These are phyloP conservation scores for Drosophila equinoxialis DNA, from an alignment of 1,140 invertebrate genomes.

Conservation along the genomic window DNA sequence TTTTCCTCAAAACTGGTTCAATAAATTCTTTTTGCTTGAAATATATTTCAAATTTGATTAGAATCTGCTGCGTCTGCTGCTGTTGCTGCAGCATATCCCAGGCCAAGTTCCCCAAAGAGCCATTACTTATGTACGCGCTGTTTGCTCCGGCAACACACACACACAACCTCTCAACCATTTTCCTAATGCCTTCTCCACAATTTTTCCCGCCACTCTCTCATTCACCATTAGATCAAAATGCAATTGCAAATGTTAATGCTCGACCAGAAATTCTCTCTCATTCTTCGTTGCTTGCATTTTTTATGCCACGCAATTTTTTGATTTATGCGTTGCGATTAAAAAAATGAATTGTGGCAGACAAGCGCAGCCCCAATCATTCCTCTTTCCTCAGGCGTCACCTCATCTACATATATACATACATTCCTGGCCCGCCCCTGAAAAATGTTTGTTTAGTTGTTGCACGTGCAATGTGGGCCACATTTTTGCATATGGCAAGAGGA, in stretches of 20 bases:
- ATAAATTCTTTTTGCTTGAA: slow-evolving; percentile 13
- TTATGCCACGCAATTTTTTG: slow-evolving; percentile 65
- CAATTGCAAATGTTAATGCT: slow-evolving; percentile 35
- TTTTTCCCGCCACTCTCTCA: background rate
- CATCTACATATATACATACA: background rate
- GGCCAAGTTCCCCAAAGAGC: slow-evolving; percentile 11
- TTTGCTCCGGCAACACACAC: background rate
- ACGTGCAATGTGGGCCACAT: slow-evolving; percentile 39
- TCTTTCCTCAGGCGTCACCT: background rate
- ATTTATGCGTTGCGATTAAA: slow-evolving; percentile 80
- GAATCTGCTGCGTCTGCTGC: background rate
- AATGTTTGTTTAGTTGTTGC: slow-evolving; percentile 32
- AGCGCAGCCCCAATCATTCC: slow-evolving; percentile 23
- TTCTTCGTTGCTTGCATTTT: slow-evolving; percentile 32
- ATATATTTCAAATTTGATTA: slow-evolving; percentile 24
- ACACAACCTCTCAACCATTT: slow-evolving; percentile 1
- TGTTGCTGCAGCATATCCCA: background rate
- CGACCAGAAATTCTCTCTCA: slow-evolving; percentile 31
- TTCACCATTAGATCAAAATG: slow-evolving; percentile 21
- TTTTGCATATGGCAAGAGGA: slow-evolving; percentile 47
- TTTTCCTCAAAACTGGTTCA: slow-evolving; percentile 1
- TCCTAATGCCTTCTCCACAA: slow-evolving; percentile 4
- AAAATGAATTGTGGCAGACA: slow-evolving; percentile 81
- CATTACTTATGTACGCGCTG: slow-evolving; percentile 17
- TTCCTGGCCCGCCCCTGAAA: background rate